These are phyloP conservation scores for Mormyrus iriodes DNA, from an alignment of 2,113 vertebrate genomes.

Conservation along the genomic window DNA sequence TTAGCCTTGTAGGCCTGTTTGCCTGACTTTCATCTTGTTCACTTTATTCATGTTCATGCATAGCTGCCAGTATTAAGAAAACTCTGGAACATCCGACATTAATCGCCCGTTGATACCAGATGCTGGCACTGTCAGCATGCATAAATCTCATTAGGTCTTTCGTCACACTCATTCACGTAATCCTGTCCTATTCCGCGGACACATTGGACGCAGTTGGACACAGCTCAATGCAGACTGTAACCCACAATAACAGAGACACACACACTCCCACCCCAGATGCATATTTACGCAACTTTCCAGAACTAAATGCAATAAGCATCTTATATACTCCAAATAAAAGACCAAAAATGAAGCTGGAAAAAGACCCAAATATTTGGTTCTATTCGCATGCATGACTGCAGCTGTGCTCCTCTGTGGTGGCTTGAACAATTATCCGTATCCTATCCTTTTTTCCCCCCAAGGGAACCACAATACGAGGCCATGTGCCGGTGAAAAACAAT, in stretches of 20 bases:
- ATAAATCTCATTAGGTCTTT: neutral
- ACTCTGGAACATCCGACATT: neutral
- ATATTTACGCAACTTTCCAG: neutral
- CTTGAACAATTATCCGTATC: neutral
- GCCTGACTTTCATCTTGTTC: neutral
- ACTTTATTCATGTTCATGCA: neutral
- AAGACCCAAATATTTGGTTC: neutral
- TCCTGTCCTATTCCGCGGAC: neutral
- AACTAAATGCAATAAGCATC: neutral
- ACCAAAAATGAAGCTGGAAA: neutral
- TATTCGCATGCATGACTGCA: neutral
- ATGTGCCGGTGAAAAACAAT: neutral
- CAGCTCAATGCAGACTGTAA: neutral
- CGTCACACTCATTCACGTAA: neutral
- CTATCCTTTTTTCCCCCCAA: neutral
- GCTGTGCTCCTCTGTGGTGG: neutral
- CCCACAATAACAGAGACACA: neutral
- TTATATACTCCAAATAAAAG: neutral
- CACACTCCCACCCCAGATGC: neutral
- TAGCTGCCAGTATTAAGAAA: neutral
- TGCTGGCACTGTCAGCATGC: neutral
- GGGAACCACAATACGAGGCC: neutral
- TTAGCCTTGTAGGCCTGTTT: neutral
- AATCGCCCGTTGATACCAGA: neutral
- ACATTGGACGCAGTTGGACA: neutral